These are phyloP conservation scores for Tenthredo scrophulariae DNA, from an alignment of 2,888 invertebrate species.

Conservation along the genomic window DNA sequence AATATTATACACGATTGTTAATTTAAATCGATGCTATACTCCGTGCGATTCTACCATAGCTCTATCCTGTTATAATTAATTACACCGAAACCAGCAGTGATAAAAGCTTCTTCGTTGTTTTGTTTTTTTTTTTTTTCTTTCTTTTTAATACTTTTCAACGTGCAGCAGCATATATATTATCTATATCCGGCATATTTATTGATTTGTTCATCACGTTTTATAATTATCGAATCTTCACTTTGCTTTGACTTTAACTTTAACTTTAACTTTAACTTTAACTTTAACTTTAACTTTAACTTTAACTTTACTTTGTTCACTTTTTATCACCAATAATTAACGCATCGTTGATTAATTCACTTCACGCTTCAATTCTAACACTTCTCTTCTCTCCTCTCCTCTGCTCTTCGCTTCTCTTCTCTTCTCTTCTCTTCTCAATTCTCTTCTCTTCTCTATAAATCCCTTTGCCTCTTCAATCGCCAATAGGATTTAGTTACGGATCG, in stretches of 20 bases:
- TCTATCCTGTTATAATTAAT: no score
- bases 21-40: no score
- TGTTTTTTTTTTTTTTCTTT: no score
- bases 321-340: constrained; percentile 24
- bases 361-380: constrained; percentile 36
- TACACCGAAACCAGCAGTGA: no score
- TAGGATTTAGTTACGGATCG: constrained; percentile 44
- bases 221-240: no score
- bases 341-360: constrained; percentile 48
- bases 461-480: constrained; percentile 37
- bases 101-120: neutral
- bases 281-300: neutral
- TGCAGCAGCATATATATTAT: neutral
- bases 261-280: no score
- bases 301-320: neutral
- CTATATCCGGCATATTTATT: neutral
- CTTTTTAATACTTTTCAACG: neutral
- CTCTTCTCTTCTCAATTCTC: neutral
- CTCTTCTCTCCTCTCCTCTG: neutral
- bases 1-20: no score
- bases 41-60: no score
- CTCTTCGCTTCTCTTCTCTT: neutral
- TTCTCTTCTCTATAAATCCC: neutral
- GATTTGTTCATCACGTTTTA: neutral
- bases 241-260: neutral